Conservation (phyloP, 2,797 vertebrate species). For the Danio kyathit region DNA sequence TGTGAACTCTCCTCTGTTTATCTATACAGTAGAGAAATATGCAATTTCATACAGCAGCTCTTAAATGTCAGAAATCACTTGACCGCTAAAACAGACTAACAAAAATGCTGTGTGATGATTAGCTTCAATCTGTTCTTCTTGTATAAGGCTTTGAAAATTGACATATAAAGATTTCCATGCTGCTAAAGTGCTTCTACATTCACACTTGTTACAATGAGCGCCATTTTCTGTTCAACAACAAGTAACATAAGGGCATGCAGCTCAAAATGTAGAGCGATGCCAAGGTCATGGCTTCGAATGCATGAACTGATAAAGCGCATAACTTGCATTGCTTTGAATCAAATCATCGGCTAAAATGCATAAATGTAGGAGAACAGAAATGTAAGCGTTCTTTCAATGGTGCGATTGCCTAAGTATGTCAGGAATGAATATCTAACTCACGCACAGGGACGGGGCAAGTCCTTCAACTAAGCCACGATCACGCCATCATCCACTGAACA, state of each 20-base stretch:
- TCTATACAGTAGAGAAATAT: too few species aligned
- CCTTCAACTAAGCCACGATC: conserved; percentile 16
- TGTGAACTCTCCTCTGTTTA: too few species aligned
- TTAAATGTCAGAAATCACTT: neutral
- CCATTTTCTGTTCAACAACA: neutral
- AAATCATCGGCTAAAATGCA: too few species aligned
- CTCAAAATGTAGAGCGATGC: too few species aligned
- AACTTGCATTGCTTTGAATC: too few species aligned
- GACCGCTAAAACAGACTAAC: neutral
- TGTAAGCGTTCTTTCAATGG: neutral
- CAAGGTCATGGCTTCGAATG: too few species aligned
- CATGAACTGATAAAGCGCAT: too few species aligned
- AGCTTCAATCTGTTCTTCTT: neutral
- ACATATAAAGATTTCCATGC: neutral
- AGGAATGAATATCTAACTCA: conserved; percentile 22
- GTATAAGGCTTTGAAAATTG: neutral
- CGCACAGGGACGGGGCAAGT: neutral
- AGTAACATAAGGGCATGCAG: neutral
- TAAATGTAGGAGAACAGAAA: too few species aligned
- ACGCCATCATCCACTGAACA: conserved; percentile 16
- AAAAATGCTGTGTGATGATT: neutral
- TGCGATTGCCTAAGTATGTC: neutral
- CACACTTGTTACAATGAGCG: neutral
- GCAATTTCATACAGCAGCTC: neutral
- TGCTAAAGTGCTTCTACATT: neutral